phyloP scores from a whole-genome alignment of 2,797 vertebrate species.

The Pseudomugil tenellus region DNA sequence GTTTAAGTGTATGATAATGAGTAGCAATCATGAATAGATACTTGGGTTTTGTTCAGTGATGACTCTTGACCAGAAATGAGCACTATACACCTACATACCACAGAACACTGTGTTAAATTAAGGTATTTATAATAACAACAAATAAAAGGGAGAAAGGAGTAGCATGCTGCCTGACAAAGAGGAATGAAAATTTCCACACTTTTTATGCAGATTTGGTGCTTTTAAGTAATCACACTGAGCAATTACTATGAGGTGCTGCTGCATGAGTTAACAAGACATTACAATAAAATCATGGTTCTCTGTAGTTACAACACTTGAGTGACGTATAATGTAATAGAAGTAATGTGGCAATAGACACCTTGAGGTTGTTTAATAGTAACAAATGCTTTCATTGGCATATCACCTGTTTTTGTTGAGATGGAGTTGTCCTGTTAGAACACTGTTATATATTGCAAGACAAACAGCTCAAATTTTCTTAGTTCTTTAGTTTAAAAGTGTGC shows the following conservation, averaged over 20 bases:
- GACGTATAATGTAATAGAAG: slow-evolving; percentile 8
- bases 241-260: slow-evolving; percentile 43
- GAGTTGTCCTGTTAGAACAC: not conserved
- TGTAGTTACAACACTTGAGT: slow-evolving; percentile 12
- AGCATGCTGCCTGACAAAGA: slow-evolving; percentile 3
- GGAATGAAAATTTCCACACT: slow-evolving; percentile 13
- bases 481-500: no score
- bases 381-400: slow-evolving; percentile 1
- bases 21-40: slow-evolving; percentile 65
- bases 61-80: slow-evolving; percentile 32
- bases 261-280: slow-evolving; percentile 39
- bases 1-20: slow-evolving; percentile 69
- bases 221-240: slow-evolving; percentile 25
- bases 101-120: slow-evolving; percentile 25
- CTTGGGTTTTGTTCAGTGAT: slow-evolving; percentile 47
- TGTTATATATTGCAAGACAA: no score
- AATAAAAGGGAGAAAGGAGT: slow-evolving; percentile 9
- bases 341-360: slow-evolving; percentile 1
- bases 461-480: no score
- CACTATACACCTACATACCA: slow-evolving; percentile 31
- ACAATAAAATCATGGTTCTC: slow-evolving; percentile 8
- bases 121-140: slow-evolving; percentile 12
- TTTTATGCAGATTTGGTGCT: slow-evolving; percentile 19
- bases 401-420: not conserved
- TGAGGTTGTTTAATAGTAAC: slow-evolving; percentile 8